Evolutionary conservation across 2,113 vertebrate genomes (phyloP).

Genomic region (Petroica traversi): DNA sequence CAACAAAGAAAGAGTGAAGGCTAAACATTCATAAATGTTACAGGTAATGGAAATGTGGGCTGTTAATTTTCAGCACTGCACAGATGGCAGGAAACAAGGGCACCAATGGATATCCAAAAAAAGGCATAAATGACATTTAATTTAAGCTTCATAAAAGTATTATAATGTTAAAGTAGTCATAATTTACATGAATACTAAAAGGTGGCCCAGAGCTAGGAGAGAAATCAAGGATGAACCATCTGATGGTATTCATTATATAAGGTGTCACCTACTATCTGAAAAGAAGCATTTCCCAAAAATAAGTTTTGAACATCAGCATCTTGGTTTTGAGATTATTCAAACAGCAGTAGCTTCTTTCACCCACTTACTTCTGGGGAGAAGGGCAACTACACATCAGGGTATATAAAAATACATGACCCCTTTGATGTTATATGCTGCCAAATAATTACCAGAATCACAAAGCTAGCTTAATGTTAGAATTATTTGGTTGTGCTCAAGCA

Average conservation of each 20-base stretch:
- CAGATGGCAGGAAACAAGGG: neutral
- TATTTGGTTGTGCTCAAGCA: neutral
- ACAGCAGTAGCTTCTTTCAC: neutral
- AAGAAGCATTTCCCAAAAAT: neutral
- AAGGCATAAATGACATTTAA: neutral
- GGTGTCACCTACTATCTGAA: neutral
- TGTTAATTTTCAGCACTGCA: neutral
- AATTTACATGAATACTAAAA: neutral
- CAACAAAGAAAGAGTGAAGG: neutral
- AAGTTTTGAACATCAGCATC: neutral
- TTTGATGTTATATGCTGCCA: neutral
- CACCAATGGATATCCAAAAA: neutral
- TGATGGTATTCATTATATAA: neutral
- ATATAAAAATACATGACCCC: neutral
- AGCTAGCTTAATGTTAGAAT: neutral
- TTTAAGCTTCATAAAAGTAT: neutral
- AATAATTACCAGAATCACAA: neutral
- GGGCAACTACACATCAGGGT: neutral
- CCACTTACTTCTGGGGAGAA: neutral
- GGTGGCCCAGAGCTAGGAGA: neutral
- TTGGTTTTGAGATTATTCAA: neutral
- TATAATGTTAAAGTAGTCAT: neutral
- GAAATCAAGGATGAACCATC: neutral
- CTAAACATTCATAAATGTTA: neutral
- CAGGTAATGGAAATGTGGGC: neutral